These are phyloP conservation scores for Sminthopsis crassicaudata DNA, from an alignment of 2,113 vertebrate genomes.

Conservation along the genomic window DNA sequence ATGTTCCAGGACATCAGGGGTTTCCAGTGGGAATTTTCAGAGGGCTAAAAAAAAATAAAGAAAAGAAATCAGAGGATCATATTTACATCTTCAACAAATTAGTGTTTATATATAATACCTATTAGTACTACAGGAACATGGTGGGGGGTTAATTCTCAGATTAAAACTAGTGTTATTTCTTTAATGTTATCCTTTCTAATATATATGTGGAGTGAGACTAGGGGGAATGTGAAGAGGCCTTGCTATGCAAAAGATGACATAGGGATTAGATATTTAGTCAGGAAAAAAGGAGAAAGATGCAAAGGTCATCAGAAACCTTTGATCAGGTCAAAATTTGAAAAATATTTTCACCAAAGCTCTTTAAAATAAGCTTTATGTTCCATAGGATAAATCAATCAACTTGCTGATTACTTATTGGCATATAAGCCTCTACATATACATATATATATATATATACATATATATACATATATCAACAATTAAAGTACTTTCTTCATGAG, in stretches of 20 bases:
- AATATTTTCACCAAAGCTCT: neutral
- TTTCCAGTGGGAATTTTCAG: conserved; percentile 45
- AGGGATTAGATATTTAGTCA: neutral
- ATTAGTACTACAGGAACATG: neutral
- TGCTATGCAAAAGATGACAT: neutral
- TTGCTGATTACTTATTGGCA: neutral
- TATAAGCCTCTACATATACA: neutral
- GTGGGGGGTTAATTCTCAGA: neutral
- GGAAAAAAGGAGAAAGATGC: conserved; percentile 22
- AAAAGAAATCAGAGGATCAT: neutral
- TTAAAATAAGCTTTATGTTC: neutral
- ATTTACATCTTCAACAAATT: neutral
- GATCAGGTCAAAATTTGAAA: too few species aligned
- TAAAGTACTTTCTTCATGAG: neutral
- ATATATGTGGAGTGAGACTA: neutral
- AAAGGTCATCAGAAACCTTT: neutral
- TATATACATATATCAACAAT: neutral
- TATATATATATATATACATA: too few species aligned
- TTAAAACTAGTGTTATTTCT: conserved; percentile 27
- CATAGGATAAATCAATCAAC: neutral
- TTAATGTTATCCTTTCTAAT: neutral
- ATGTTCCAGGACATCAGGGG: conserved; percentile 26
- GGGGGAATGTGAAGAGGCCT: neutral
- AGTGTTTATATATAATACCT: neutral
- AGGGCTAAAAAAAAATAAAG: conserved; percentile 5